phyloP scores from a whole-genome alignment of 92 coral and sea anemone species.

The Ricordea florida region DNA sequence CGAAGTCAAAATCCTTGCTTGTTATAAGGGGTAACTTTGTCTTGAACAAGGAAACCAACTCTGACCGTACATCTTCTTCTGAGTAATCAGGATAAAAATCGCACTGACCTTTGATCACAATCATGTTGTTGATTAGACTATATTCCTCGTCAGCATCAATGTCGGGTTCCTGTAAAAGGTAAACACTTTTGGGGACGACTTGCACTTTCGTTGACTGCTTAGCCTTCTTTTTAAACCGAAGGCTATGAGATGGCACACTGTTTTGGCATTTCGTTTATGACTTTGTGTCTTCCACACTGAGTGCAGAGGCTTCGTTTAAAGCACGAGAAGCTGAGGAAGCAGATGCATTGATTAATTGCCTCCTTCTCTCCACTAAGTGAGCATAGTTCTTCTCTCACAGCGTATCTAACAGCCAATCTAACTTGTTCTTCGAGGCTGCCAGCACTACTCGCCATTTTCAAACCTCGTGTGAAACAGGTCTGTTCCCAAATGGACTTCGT shows the following conservation, averaged over 20 bases:
- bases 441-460: not conserved
- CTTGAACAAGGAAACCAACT: no score
- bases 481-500: no score
- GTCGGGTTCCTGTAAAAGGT: conserved; percentile 1
- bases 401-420: not conserved
- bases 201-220: not conserved
- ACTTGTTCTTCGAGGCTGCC: conserved; percentile 1
- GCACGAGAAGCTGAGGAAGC: conserved; percentile 4
- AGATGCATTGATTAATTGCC: not conserved
- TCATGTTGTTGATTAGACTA: no score
- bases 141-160: not conserved
- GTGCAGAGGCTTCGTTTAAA: not conserved
- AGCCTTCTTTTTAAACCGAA: not conserved
- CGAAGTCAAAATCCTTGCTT: no score
- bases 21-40: no score
- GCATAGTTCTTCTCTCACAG: not conserved
- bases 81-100: no score
- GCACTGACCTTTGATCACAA: no score
- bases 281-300: not conserved
- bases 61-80: no score
- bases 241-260: conserved; percentile 7
- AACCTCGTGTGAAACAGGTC: not conserved
- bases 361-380: not conserved
- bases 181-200: conserved; percentile 1
- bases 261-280: not conserved